Conservation (phyloP, 2,888 invertebrate species). For the Ctenicera cuprea region DNA sequence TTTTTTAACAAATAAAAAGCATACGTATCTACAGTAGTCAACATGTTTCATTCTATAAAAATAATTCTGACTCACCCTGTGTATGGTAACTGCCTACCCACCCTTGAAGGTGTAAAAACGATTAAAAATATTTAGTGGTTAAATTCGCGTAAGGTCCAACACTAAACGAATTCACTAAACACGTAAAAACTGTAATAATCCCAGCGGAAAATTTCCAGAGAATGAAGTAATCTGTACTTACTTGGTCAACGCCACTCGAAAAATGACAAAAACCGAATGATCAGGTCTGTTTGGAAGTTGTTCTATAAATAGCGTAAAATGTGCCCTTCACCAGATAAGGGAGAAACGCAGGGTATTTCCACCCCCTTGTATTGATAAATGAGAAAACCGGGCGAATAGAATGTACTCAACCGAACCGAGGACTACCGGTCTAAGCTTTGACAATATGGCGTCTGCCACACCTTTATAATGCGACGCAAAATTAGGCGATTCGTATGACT, state of each 20-base stretch:
- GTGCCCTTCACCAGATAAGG: slow-evolving; percentile 55
- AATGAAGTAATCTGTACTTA: slow-evolving; percentile 38
- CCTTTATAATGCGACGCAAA: slow-evolving; percentile 70
- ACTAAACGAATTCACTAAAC: not conserved
- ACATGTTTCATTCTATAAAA: not conserved
- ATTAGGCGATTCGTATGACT: slow-evolving; percentile 18
- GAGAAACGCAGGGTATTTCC: slow-evolving; percentile 60
- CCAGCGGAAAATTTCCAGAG: slow-evolving; percentile 32
- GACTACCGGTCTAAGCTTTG: slow-evolving; percentile 59
- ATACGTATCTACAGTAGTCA: too few species aligned
- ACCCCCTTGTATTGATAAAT: slow-evolving; percentile 66
- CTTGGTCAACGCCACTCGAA: slow-evolving; percentile 31
- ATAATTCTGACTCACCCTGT: slow-evolving; percentile 13
- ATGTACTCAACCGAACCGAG: slow-evolving; percentile 50
- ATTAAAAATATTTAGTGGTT: not conserved
- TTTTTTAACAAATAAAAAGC: too few species aligned
- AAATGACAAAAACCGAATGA: slow-evolving; percentile 26
- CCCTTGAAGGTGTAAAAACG: not conserved
- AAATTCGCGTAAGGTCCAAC: not conserved
- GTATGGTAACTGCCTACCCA: slow-evolving; percentile 2
- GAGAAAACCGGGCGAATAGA: slow-evolving; percentile 56
- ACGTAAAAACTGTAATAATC: not conserved
- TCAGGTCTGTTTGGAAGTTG: slow-evolving; percentile 38
- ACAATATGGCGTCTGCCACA: slow-evolving; percentile 73
- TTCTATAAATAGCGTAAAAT: slow-evolving; percentile 64